Percentiles rank a stretch among this genome's conserved stretches.
Evolutionary conservation across 2,888 invertebrate genomes (phyloP).

Genomic region (Morpho helenor): DNA sequence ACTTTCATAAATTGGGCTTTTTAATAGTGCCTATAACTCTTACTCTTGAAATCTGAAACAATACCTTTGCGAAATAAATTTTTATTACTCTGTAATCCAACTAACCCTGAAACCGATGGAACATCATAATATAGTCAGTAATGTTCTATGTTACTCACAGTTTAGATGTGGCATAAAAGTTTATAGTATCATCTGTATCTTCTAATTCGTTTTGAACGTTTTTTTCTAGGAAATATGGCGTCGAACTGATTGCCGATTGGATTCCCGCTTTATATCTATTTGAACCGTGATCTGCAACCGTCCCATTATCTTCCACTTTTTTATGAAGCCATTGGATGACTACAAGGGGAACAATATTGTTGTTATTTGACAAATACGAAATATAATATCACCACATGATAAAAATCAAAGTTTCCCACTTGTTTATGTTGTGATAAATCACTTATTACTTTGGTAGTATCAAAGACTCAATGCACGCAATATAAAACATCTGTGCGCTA

Average conservation of each 20-base stretch:
- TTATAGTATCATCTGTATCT: slow-evolving; percentile 62
- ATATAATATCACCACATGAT: too few relatives aligned
- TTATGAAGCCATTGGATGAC: slow-evolving; percentile 76
- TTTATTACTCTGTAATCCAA: too few relatives aligned
- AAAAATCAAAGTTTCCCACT: too few relatives aligned
- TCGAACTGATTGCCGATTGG: slow-evolving; percentile 51
- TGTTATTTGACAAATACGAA: background rate
- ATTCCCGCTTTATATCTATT: slow-evolving; percentile 33
- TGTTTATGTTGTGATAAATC: too few relatives aligned
- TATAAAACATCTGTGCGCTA: too few relatives aligned
- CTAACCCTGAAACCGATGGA: too few relatives aligned
- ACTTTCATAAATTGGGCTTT: too few relatives aligned
- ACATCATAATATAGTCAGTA: too few relatives aligned
- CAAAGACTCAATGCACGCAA: too few relatives aligned
- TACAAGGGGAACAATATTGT: slow-evolving; percentile 25
- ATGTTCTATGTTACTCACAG: slow-evolving; percentile 41
- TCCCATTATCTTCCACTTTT: slow-evolving; percentile 55
- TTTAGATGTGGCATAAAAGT: slow-evolving; percentile 67
- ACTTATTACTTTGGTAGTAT: too few relatives aligned
- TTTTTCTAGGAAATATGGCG: slow-evolving; percentile 54
- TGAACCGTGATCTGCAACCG: slow-evolving; percentile 33
- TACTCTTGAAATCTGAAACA: too few relatives aligned
- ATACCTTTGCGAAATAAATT: too few relatives aligned
- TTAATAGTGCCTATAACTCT: background rate
- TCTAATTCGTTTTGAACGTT: slow-evolving; percentile 45